Evolutionary conservation across 2,888 invertebrate genomes (phyloP), one percentile per base, ranked within the genome.

Genomic region (Steinernema hermaphroditum): DNA sequence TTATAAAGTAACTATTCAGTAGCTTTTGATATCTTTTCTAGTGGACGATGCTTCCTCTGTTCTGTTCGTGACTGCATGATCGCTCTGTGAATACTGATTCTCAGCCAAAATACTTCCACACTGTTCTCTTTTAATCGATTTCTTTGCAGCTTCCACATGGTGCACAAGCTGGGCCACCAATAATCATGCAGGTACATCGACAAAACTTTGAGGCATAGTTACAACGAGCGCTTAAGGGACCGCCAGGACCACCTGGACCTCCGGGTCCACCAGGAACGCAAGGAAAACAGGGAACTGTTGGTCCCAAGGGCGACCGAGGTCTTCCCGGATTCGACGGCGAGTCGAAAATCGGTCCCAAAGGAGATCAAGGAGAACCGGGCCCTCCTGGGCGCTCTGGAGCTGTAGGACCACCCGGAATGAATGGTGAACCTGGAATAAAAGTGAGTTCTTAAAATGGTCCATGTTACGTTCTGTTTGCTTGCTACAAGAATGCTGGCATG

Each of bases 241-340:
- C 74, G 19, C 44, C 62, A 37, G 77, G 78, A 12, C 71, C 74
- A 24, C 74, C 76, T 2, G 78, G 78, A 19, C 73, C 74, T 4
- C 75, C 78, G 0, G 81, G 81, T 14, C 75, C 74, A 0, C 69
- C 80, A 16, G 81, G 81, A 22, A 57, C 54, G 14, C 73, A 71
- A n/a, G 76, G 77, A 2, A 70, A 76, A 70, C 77, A 79, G 43
- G 82, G 83, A 27, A 70, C 29, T 27, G 41, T 78, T 72, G 19
- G 83, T 77, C 54, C 68, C 49, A 82, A 85, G 74, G 85, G 85
- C 49, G 85, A 85, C 41, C 74, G 85, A 41, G 85, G 85, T 69
- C 74, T 85, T 34, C 85, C 85, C 12, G 85, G 85, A 16, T 85
- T 84, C 71, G 85, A 85, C 72, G 85, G 85, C 72, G 85, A 85